Conservation (phyloP, 1,140 invertebrate species). For the Eupeodes corollae region DNA sequence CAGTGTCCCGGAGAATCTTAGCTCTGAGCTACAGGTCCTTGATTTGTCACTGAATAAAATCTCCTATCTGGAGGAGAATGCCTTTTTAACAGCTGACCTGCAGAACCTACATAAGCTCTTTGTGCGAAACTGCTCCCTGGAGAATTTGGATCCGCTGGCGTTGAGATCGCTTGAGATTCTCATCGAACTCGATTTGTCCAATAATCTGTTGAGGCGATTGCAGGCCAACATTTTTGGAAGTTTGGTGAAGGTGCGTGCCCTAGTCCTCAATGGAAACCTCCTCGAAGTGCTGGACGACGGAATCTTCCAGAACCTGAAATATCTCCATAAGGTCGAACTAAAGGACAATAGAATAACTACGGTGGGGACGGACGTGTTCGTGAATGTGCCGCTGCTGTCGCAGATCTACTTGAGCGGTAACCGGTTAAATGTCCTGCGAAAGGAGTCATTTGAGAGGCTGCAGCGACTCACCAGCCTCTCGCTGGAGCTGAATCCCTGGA, state of each 20-base stretch:
- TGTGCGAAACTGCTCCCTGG: constrained; percentile 55
- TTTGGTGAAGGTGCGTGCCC: constrained; percentile 51
- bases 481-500: constrained; percentile 72
- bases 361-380: constrained; percentile 59
- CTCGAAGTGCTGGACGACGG: constrained; percentile 54
- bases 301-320: constrained; percentile 60
- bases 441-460: constrained; percentile 45
- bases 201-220: constrained; percentile 56
- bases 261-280: constrained; percentile 60
- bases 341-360: constrained; percentile 56
- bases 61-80: constrained; percentile 47
- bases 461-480: constrained; percentile 56
- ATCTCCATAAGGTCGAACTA: constrained; percentile 62
- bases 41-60: constrained; percentile 63
- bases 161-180: constrained; percentile 63
- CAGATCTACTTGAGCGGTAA: constrained; percentile 61
- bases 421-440: constrained; percentile 49
- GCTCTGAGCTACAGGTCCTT: constrained; percentile 60
- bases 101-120: constrained; percentile 70
- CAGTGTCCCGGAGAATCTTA: constrained; percentile 55
- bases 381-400: constrained; percentile 52
- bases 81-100: constrained; percentile 53
- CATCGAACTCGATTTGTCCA: constrained; percentile 71
- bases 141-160: constrained; percentile 52
- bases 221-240: constrained; percentile 59